Evolutionary conservation across 2,797 vertebrate species (phyloP).

Genomic region (Calcarius lapponicus): DNA sequence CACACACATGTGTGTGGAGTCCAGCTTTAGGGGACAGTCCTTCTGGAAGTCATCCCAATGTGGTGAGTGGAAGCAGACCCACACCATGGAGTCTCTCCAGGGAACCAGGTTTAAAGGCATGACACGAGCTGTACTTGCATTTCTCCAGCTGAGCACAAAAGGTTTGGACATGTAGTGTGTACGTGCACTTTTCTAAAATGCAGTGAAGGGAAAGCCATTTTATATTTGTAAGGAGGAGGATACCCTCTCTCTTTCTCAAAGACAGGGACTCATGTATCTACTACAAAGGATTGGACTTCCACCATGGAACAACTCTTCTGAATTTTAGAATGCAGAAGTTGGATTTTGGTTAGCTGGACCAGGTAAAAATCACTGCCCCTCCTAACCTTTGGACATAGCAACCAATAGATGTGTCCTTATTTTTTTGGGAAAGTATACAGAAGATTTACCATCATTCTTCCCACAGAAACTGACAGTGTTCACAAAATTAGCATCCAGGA

Average conservation of each 20-base stretch:
- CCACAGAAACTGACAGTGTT: slow-evolving; percentile 6
- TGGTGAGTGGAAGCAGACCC: background rate
- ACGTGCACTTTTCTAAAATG: background rate
- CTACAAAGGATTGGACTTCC: background rate
- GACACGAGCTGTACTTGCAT: background rate
- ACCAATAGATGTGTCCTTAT: background rate
- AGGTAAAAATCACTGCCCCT: background rate
- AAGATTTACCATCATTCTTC: slow-evolving; percentile 17
- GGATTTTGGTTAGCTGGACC: background rate
- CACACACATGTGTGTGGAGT: rapidly evolving
- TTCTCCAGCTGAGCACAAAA: background rate
- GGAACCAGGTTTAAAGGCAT: background rate
- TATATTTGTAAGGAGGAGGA: background rate
- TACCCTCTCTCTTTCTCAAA: background rate
- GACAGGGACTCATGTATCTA: background rate
- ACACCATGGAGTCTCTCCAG: background rate
- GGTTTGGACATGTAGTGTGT: background rate
- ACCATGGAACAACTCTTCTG: background rate
- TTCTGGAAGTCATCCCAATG: background rate
- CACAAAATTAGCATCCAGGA: slow-evolving; percentile 49
- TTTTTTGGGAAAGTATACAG: background rate
- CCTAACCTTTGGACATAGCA: background rate
- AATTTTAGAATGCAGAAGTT: background rate
- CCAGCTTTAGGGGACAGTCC: background rate
- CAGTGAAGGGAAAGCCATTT: background rate